Evolutionary conservation across 2,888 invertebrate genomes (phyloP), one percentile per base, ranked within the genome.

Genomic region (Volucella inanis): DNA sequence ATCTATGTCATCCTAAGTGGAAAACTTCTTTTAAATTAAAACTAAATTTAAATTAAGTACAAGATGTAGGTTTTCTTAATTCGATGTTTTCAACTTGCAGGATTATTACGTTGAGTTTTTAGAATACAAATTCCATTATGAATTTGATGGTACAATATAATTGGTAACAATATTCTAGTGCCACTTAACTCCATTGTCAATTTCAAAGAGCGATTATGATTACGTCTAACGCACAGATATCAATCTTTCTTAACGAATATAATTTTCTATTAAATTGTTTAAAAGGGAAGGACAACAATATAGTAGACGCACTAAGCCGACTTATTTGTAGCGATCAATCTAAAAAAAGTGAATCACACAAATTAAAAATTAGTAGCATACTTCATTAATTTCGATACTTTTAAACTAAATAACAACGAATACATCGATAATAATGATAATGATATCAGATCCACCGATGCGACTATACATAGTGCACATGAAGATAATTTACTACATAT

Each of bases 171-270:
- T n/a, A n/a, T n/a, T n/a, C n/a, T n/a, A n/a, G n/a, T n/a, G n/a
- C n/a, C n/a, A n/a, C n/a, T n/a, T n/a, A n/a, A n/a, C n/a, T n/a
- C n/a, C n/a, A n/a, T n/a, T n/a, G n/a, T n/a, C n/a, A n/a, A n/a
- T n/a, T n/a, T n/a, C n/a, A n/a, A n/a, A n/a, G n/a, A n/a, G n/a
- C n/a, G n/a, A n/a, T n/a, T n/a, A n/a, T n/a, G n/a, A n/a, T n/a
- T n/a, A n/a, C n/a, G n/a, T n/a, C n/a, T n/a, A n/a, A n/a, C n/a
- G n/a, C n/a, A n/a, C n/a, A n/a, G n/a, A n/a, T n/a, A n/a, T n/a
- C n/a, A n/a, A n/a, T n/a, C n/a, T n/a, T n/a, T n/a, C 76, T 90
- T 87, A 87, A 87, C 57, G 90, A 90, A 68, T 90, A 86, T 54
- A 88, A 89, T 22, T 90, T 88, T 45, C 87, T 18, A 85, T 90